Evolutionary conservation across 2,888 invertebrate species (phyloP).

Genomic region (Diaphora mendica): DNA sequence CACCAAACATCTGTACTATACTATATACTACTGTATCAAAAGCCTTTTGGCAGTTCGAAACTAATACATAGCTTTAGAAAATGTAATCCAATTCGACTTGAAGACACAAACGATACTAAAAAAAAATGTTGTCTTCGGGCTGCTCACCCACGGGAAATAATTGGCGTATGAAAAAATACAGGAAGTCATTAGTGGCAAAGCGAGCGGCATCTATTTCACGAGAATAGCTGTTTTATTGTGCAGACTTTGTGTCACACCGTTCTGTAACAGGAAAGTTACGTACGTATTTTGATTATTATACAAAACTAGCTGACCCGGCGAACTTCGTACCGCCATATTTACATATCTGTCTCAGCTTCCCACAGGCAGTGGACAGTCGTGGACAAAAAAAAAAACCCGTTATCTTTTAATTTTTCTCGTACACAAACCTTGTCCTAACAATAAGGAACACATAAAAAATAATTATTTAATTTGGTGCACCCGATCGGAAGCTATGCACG

Average conservation of each 20-base stretch:
- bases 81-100: conserved; percentile 62
- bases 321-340: too few species aligned
- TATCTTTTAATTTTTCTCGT: too few species aligned
- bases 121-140: conserved; percentile 67
- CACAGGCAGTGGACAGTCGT: too few species aligned
- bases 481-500: too few species aligned
- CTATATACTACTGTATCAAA: too few species aligned
- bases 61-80: conserved; percentile 37
- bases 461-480: too few species aligned
- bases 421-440: too few species aligned
- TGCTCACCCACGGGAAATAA: conserved; percentile 81
- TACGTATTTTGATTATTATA: not conserved
- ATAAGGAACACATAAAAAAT: too few species aligned
- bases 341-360: too few species aligned
- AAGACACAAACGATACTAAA: conserved; percentile 51
- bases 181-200: conserved; percentile 84
- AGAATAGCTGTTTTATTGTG: conserved; percentile 61
- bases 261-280: conserved; percentile 29
- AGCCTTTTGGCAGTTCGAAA: too few species aligned
- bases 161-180: conserved; percentile 82
- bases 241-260: conserved; percentile 66
- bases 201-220: conserved; percentile 80
- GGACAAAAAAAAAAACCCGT: too few species aligned
- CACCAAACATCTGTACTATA: not conserved
- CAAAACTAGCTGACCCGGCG: too few species aligned